Evolutionary conservation across 2,797 vertebrate genomes (phyloP), one percentile per base, ranked within the genome.

Genomic region (Lemur catta): DNA sequence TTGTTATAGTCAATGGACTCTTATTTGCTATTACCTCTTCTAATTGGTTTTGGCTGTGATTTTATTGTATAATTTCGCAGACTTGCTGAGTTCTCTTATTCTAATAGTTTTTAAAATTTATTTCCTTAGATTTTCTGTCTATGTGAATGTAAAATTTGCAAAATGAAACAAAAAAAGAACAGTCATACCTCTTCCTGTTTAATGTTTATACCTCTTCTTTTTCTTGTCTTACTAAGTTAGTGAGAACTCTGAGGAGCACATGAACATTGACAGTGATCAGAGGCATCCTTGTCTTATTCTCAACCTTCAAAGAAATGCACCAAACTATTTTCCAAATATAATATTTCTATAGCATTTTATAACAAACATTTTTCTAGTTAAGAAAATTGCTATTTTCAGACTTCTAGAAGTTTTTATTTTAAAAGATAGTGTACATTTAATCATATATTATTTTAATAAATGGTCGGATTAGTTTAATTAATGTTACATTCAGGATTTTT

Each of bases 51-150:
- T 2, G 38, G 13, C 6, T 84, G 22, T 78, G 15, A 71, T 74
- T 93, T 94, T 48, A n/a, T 91, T 88, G 72, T 79, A 33, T 85
- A 94, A 91, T 63, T 14, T 67, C 59, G 38, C 43, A 75, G 85
- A 84, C 18, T 80, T 91, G 2, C 9, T 63, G 35, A 75, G 11
- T 93, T 33, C n/a, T 69, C n/a, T 35, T 52, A 41, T 69, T 63
- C 17, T 59, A 84, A 41, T 28, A 69, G 1, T 30, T 87, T 84
- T 84, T 85, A 28, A 75, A 84, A 75, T 57, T 30, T 43, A 46
- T 75, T 91, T 4, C 10, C 2, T 76, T 85, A 59, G 26, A 35
- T 46, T 93, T 91, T 79, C 48, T 52, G 24, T 26, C 5, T 74
- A 89, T 33, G 2, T 89, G 24, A 78, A 50, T 46, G 72, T 50